Evolutionary conservation across 92 coral and sea anemone genomes (phyloP), one percentile per base, ranked within the genome.

Genomic region (Chrysogorgia sp.): DNA sequence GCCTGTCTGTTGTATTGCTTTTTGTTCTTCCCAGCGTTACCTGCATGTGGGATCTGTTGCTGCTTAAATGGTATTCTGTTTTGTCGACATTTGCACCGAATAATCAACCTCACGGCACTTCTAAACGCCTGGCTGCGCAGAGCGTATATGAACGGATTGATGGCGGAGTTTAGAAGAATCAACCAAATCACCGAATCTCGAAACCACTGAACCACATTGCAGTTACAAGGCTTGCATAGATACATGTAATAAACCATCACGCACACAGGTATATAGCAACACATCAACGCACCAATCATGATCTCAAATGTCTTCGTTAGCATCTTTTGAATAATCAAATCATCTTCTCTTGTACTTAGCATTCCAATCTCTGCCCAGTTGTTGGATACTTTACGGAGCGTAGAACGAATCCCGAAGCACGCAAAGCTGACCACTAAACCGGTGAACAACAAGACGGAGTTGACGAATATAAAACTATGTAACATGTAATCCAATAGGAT

Each of bases 111-210:
- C 14, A 69, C 34, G 0, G 76, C 76, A 49, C 17, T 19, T 69
- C 76, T 47, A 22, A 69, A 69, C 14, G 59, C 10, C 0, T 5
- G 24, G 25, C 3, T 10, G 20, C 76, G 58, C 8, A 69, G 17
- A 13, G 88, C 93, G 37, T 90, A 90, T 0, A 90, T 75, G 12
- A 82, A 84, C 1, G 93, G 93, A 34, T 90, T 86, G 33, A 90
- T 82, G 30, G 84, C 86, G 0, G 93, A 90, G 52, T 90, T 90
- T 19, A 89, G 86, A 82, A 87, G 82, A 24, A 90, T 83, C 63
- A 90, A 76, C 65, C 87, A 58, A 32, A 86, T 47, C 40, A 82
- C 86, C 48, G 82, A 58, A 47, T 90, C 93, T 72, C 93, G 82
- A 22, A 88, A 63, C 82, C 89, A 85, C 76, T 90, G 90, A 13